phyloP scores from a whole-genome alignment of 1,140 invertebrate species.

The Papilio xuthus region DNA sequence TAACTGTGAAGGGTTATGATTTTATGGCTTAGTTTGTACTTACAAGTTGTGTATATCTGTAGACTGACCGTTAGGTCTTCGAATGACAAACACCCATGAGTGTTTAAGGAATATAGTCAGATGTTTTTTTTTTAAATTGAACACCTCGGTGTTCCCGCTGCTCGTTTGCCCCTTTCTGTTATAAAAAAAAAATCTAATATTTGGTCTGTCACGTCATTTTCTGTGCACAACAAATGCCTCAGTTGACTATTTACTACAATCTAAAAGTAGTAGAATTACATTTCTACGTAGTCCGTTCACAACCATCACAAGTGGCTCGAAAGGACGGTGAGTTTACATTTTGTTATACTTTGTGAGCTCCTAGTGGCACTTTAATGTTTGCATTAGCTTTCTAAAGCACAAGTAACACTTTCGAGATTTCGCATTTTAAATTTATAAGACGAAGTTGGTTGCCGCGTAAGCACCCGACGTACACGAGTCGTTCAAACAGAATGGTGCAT shows the following conservation, averaged over 20 bases:
- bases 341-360: constrained; percentile 6
- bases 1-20: too few relatives aligned
- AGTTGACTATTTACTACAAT: background rate
- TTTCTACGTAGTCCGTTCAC: background rate
- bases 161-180: too few relatives aligned
- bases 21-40: too few relatives aligned
- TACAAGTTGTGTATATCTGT: too few relatives aligned
- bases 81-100: too few relatives aligned
- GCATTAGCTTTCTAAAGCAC: constrained; percentile 14
- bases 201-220: background rate
- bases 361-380: constrained; percentile 16
- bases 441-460: constrained; percentile 15
- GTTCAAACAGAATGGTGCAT: constrained; percentile 19
- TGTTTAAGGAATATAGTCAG: too few relatives aligned
- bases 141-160: too few relatives aligned
- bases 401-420: constrained; percentile 22
- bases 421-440: constrained; percentile 23
- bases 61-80: too few relatives aligned
- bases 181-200: too few relatives aligned
- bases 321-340: background rate
- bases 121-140: too few relatives aligned
- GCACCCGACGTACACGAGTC: constrained; percentile 8
- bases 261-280: background rate
- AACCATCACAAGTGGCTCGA: background rate
- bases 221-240: background rate